Conservation (phyloP, 2,113 vertebrate species). For the Arothron firmamentum region DNA sequence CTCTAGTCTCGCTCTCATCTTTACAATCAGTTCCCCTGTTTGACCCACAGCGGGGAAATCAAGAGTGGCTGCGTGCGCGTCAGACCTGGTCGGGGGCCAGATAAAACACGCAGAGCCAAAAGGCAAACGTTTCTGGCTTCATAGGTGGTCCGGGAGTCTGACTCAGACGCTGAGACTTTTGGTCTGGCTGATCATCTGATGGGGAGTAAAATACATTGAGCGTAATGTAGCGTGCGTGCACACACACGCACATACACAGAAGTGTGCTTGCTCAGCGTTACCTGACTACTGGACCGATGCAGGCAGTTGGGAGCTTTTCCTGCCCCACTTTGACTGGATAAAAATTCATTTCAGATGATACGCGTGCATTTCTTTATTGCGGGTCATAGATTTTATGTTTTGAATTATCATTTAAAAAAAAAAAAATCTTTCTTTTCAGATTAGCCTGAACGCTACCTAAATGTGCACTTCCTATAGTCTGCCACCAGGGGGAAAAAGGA, state of each 20-base stretch:
- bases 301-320: conserved; percentile 30
- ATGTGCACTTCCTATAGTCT: no score
- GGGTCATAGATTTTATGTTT: not conserved
- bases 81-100: conserved; percentile 58
- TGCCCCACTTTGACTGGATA: not conserved
- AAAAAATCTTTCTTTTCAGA: not conserved
- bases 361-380: not conserved
- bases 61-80: conserved; percentile 28
- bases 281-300: conserved; percentile 5
- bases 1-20: conserved; percentile 15
- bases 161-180: conserved; percentile 43
- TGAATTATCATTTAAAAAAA: not conserved
- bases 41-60: conserved; percentile 35
- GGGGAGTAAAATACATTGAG: conserved; percentile 49
- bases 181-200: conserved; percentile 46
- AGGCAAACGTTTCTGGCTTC: conserved; percentile 59
- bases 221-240: conserved; percentile 27
- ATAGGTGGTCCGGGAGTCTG: conserved; percentile 64
- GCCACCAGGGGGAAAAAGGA: no score
- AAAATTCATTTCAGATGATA: no score
- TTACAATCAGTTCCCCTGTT: conserved; percentile 27
- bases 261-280: conserved; percentile 36
- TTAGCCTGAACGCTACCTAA: no score
- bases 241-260: conserved; percentile 18
- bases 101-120: conserved; percentile 61